phyloP scores from a whole-genome alignment of 2,888 invertebrate genomes.

The Orthosia incerta region DNA sequence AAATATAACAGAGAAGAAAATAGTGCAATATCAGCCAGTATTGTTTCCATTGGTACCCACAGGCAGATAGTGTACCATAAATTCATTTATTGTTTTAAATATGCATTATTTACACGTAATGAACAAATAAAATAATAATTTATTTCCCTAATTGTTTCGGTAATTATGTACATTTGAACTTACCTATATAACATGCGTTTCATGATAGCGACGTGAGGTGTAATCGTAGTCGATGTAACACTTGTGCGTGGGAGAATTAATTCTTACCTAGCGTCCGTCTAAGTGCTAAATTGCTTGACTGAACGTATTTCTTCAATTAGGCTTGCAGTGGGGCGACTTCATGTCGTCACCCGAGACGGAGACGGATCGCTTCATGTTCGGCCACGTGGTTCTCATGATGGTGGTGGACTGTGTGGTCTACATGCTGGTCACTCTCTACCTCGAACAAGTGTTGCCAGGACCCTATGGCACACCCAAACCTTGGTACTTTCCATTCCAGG shows the following conservation, averaged over 20 bases:
- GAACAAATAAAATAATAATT: not conserved
- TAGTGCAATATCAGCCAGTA: not conserved
- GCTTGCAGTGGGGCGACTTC: conserved; percentile 92
- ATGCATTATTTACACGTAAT: not conserved
- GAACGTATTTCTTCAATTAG: conserved; percentile 72
- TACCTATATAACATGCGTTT: not conserved
- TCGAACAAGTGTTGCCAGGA: conserved; percentile 97
- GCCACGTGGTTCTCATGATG: conserved; percentile 94
- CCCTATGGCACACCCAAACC: conserved; percentile 95
- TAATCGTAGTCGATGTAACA: conserved; percentile 40
- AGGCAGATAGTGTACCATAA: not conserved
- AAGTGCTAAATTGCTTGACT: conserved; percentile 53
- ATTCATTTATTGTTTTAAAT: not conserved
- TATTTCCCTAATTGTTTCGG: not conserved
- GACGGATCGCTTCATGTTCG: conserved; percentile 92
- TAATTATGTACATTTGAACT: not conserved
- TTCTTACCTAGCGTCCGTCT: conserved; percentile 47
- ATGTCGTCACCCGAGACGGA: conserved; percentile 92
- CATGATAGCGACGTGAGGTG: conserved; percentile 20
- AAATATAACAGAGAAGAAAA: not conserved
- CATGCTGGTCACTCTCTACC: conserved; percentile 94
- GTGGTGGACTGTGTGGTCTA: conserved; percentile 93
- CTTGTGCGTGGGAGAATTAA: conserved; percentile 51
- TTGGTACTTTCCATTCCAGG: conserved; percentile 95
- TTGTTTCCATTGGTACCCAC: not conserved